Evolutionary conservation across 53 echinoderm and acorn worm genomes (phyloP).

Genomic region (Temnopleurus reevesii): DNA sequence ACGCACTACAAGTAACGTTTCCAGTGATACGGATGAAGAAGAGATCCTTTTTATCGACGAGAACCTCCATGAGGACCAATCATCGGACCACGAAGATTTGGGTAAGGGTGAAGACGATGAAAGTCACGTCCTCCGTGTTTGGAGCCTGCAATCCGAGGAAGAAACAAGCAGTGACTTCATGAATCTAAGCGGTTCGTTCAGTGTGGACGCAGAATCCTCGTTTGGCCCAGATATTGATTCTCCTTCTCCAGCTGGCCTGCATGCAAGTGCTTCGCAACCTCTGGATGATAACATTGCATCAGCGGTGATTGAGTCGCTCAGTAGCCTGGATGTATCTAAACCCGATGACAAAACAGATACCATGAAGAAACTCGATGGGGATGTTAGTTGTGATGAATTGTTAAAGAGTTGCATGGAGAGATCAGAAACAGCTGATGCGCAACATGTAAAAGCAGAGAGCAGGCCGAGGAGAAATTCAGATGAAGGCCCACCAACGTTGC

Average conservation of each 20-base stretch:
- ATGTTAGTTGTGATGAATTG: background rate
- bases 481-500: background rate
- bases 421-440: background rate
- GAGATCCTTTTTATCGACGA: slow-evolving; percentile 13
- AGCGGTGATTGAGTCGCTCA: background rate
- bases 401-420: background rate
- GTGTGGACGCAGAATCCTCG: background rate
- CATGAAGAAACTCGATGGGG: background rate
- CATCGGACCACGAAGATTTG: background rate
- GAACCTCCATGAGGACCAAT: background rate
- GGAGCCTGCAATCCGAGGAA: slow-evolving; percentile 13
- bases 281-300: background rate
- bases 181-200: background rate
- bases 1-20: background rate
- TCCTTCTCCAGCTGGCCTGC: too few relatives aligned
- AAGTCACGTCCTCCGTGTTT: slow-evolving; percentile 38
- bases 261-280: too few relatives aligned
- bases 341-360: background rate
- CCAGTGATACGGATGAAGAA: background rate
- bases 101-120: background rate
- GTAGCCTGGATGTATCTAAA: background rate
- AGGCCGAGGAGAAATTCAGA: background rate
- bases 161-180: background rate
- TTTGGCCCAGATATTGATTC: too few relatives aligned
- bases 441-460: background rate